A percentile compares a stretch with the other conserved stretches of the same genome.
Conservation (phyloP, 2,888 invertebrate genomes). For the Drosophila lutescens region DNA sequence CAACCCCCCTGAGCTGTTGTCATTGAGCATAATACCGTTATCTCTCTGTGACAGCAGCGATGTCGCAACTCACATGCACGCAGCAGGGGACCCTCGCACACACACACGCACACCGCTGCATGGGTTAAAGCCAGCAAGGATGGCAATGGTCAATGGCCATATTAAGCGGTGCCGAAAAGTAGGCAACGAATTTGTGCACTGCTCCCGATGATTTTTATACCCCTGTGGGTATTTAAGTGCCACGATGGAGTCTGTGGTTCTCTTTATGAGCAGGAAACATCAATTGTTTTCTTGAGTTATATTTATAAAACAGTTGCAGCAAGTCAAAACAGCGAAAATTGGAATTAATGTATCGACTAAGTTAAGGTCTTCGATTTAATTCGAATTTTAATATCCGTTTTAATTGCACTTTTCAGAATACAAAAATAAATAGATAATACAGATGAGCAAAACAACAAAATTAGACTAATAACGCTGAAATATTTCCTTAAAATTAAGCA, state of each 20-base stretch:
- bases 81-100: slow-evolving; percentile 26
- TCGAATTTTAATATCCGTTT: too few species aligned
- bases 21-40: slow-evolving; percentile 77
- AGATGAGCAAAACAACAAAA: too few species aligned
- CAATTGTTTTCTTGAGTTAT: too few species aligned
- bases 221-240: neutral
- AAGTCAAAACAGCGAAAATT: too few species aligned
- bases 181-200: slow-evolving; percentile 38
- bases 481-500: too few species aligned
- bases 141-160: slow-evolving; percentile 51
- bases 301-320: too few species aligned
- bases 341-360: too few species aligned
- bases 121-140: slow-evolving; percentile 34
- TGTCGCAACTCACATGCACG: slow-evolving; percentile 43
- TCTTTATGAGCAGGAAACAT: too few species aligned
- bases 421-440: too few species aligned
- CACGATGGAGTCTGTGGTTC: neutral
- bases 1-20: slow-evolving; percentile 51
- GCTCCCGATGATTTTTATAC: slow-evolving; percentile 15
- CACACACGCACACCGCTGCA: slow-evolving; percentile 3
- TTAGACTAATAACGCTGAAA: too few species aligned
- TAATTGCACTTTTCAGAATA: too few species aligned
- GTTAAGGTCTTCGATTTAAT: too few species aligned
- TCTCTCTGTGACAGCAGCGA: slow-evolving; percentile 62
- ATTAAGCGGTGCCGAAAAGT: slow-evolving; percentile 51